Percentiles rank a stretch among this genome's conserved stretches.
These are phyloP conservation scores for Gorsachius magnificus DNA, from an alignment of 2,797 vertebrate genomes.

Conservation along the genomic window DNA sequence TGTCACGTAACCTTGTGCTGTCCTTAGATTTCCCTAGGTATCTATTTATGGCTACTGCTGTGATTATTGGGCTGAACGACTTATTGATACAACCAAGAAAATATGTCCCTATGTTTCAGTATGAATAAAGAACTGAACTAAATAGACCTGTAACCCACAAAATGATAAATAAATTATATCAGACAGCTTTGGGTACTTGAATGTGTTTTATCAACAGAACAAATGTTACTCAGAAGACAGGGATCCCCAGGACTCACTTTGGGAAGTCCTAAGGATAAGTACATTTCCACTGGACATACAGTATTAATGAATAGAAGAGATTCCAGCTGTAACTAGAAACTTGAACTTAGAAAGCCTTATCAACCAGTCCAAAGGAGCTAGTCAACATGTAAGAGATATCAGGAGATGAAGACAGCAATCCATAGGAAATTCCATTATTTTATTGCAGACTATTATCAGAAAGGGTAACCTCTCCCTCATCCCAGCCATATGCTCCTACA, in stretches of 20 bases:
- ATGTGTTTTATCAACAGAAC: not conserved
- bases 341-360: not conserved
- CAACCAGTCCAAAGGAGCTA: not conserved
- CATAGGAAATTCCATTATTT: not conserved
- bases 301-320: not conserved
- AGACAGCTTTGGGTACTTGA: not conserved
- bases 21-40: not conserved
- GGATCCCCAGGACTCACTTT: not conserved
- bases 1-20: not conserved
- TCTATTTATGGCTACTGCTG: not conserved
- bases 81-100: not conserved
- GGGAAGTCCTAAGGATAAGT: not conserved
- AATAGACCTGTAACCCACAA: not conserved
- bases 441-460: not conserved
- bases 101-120: not conserved
- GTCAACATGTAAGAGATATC: not conserved
- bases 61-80: not conserved
- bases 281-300: not conserved
- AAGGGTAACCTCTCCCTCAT: not conserved
- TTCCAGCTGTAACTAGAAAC: not conserved
- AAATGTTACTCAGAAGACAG: not conserved
- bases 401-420: not conserved
- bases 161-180: not conserved
- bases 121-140: not conserved
- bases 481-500: not conserved